A percentile compares a stretch with the other conserved stretches of the same genome.
phyloP scores from a whole-genome alignment of 2,888 invertebrate species.

The Polymixis flavicincta region DNA sequence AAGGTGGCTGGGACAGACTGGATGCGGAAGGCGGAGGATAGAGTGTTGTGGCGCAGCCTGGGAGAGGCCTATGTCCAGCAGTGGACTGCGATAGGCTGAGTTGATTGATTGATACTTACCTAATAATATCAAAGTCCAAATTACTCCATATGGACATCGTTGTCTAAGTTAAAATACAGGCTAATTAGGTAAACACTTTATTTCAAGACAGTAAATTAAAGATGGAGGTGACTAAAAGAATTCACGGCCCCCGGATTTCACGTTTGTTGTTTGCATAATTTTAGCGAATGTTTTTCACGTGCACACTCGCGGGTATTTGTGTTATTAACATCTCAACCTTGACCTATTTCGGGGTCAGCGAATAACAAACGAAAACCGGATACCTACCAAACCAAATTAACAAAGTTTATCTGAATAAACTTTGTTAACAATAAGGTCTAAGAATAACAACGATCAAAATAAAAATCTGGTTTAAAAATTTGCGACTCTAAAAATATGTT shows the following conservation, averaged over 20 bases:
- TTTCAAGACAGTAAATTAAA: background rate
- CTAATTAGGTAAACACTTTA: slow-evolving; percentile 10
- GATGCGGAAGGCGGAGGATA: too few relatives aligned
- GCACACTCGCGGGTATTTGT: slow-evolving; percentile 22
- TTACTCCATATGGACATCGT: background rate
- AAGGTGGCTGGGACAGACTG: too few relatives aligned
- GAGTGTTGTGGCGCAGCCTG: too few relatives aligned
- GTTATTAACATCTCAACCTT: slow-evolving; percentile 43
- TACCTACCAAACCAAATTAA: slow-evolving; percentile 10
- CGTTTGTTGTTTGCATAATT: slow-evolving; percentile 37
- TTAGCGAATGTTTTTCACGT: slow-evolving; percentile 40
- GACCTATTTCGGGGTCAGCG: slow-evolving; percentile 48
- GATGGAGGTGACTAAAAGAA: background rate
- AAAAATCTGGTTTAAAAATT: slow-evolving; percentile 15
- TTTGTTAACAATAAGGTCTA: too few relatives aligned
- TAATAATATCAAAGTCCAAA: background rate
- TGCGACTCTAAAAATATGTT: slow-evolving; percentile 34
- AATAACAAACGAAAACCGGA: slow-evolving; percentile 23
- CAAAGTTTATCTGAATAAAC: slow-evolving; percentile 23
- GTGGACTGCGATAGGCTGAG: too few relatives aligned
- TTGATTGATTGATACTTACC: too few relatives aligned
- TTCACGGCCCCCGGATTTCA: slow-evolving; percentile 7
- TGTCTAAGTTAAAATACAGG: slow-evolving; percentile 13
- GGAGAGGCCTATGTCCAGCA: too few relatives aligned
- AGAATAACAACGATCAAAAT: slow-evolving; percentile 11